Percentiles rank a stretch among this genome's conserved stretches.
These are phyloP conservation scores for Drosophila eohydei DNA, from an alignment of 2,888 invertebrate species.

Conservation along the genomic window DNA sequence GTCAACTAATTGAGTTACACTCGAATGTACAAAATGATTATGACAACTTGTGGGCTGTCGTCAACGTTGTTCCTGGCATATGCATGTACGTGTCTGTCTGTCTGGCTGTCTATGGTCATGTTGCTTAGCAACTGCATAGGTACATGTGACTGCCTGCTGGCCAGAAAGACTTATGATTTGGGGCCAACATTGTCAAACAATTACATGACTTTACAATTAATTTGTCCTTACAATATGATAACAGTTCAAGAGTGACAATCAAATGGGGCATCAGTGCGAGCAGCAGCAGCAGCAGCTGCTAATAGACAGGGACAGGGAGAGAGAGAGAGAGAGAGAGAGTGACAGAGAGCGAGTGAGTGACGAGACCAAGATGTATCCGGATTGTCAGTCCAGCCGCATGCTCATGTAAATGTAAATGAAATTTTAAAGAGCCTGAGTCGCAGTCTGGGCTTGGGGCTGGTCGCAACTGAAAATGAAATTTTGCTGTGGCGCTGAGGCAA, in stretches of 20 bases:
- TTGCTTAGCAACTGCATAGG: conserved; percentile 7
- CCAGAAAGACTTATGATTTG: conserved; percentile 21
- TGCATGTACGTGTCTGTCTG: neutral
- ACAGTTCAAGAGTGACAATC: conserved; percentile 52
- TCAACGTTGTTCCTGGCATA: neutral
- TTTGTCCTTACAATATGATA: conserved; percentile 64
- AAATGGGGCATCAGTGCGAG: conserved; percentile 26
- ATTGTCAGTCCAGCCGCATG: conserved; percentile 28
- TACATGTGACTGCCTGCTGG: conserved; percentile 6
- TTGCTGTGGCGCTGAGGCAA: conserved; percentile 23
- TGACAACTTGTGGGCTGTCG: conserved; percentile 34
- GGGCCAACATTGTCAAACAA: conserved; percentile 67
- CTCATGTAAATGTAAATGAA: conserved; percentile 45
- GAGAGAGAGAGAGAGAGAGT: neutral
- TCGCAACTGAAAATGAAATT: conserved; percentile 48
- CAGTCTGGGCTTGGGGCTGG: conserved; percentile 1
- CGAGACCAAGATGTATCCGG: conserved; percentile 18
- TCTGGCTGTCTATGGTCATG: conserved; percentile 15
- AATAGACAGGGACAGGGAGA: neutral
- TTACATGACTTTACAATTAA: conserved; percentile 77
- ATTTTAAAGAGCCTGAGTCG: conserved; percentile 31
- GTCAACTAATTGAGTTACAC: conserved; percentile 69
- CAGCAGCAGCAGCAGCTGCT: conserved; percentile 9
- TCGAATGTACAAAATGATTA: conserved; percentile 53
- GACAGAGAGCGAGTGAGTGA: neutral